A percentile compares a stretch with the other conserved stretches of the same genome.
Evolutionary conservation across 2,888 invertebrate genomes (phyloP).

Genomic region (Macrophya annulata): DNA sequence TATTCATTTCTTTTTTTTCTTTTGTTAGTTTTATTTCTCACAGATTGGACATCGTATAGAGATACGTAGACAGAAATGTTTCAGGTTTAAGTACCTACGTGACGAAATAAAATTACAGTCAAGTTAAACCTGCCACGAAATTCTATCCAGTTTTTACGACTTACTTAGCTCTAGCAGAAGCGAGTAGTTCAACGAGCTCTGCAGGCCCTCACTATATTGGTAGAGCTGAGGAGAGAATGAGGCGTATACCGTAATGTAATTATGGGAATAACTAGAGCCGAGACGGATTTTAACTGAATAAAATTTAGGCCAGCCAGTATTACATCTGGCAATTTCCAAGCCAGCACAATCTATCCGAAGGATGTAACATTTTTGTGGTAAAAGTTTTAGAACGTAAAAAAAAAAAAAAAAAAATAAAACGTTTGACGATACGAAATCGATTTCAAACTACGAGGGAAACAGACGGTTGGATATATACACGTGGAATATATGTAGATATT

Average conservation of each 20-base stretch:
- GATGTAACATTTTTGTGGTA: conserved; percentile 8
- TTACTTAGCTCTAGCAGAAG: not conserved
- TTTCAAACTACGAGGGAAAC: not conserved
- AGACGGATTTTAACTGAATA: not conserved
- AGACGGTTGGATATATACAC: not conserved
- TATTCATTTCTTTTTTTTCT: too few relatives aligned
- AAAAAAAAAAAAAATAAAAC: too few relatives aligned
- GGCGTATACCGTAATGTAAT: conserved; percentile 39
- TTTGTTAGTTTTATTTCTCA: not conserved
- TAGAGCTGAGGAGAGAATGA: not conserved
- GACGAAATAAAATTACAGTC: conserved; percentile 22
- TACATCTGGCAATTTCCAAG: not conserved
- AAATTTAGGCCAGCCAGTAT: conserved; percentile 1
- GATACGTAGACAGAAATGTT: not conserved
- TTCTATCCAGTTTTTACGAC: conserved; percentile 28
- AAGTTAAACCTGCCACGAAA: conserved; percentile 9
- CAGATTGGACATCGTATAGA: not conserved
- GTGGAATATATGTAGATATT: conserved; percentile 16
- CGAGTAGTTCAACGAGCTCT: conserved; percentile 4
- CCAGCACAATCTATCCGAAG: not conserved
- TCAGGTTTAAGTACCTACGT: conserved; percentile 18
- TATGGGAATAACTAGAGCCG: conserved; percentile 30
- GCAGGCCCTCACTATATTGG: conserved; percentile 3
- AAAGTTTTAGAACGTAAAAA: not conserved
- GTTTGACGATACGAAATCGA: conserved; percentile 20